Percentiles rank a stretch among this genome's conserved stretches.
Conservation (phyloP, 2,797 vertebrate species). For the Anabas testudineus region DNA sequence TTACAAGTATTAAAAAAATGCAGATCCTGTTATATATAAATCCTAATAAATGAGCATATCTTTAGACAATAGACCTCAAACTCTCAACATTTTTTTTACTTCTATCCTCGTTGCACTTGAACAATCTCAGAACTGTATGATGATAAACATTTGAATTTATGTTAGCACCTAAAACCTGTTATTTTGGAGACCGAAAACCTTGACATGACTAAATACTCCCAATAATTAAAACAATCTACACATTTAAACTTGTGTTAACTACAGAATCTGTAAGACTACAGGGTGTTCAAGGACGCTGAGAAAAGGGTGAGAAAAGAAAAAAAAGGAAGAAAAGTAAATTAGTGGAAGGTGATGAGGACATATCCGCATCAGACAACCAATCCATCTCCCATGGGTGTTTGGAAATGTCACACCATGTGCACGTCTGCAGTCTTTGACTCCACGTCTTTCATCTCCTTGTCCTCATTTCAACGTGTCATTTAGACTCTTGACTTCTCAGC, state of each 20-base stretch:
- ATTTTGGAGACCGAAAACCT: not conserved
- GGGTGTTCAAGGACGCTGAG: not conserved
- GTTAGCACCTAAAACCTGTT: not conserved
- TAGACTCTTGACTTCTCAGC: conserved; percentile 80
- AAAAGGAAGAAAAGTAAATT: conserved; percentile 39
- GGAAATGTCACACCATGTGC: conserved; percentile 78
- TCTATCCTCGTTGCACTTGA: too few species aligned
- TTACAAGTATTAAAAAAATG: not conserved
- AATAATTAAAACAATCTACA: conserved; percentile 42
- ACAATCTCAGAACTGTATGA: not conserved
- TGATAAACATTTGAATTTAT: not conserved
- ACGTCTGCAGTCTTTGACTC: conserved; percentile 69
- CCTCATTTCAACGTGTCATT: conserved; percentile 82
- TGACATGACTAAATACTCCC: conserved; percentile 8
- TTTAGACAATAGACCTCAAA: not conserved
- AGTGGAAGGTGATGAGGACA: conserved; percentile 43
- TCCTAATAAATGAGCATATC: not conserved
- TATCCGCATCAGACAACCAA: conserved; percentile 47
- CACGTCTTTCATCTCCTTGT: conserved; percentile 68
- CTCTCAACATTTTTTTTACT: not conserved
- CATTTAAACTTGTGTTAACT: conserved; percentile 30
- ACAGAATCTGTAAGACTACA: conserved; percentile 8
- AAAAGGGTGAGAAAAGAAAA: conserved; percentile 21
- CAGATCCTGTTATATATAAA: not conserved
- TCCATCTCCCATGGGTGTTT: conserved; percentile 64